Evolutionary conservation across 2,888 invertebrate species (phyloP).

Genomic region (Drosophila macrospina): DNA sequence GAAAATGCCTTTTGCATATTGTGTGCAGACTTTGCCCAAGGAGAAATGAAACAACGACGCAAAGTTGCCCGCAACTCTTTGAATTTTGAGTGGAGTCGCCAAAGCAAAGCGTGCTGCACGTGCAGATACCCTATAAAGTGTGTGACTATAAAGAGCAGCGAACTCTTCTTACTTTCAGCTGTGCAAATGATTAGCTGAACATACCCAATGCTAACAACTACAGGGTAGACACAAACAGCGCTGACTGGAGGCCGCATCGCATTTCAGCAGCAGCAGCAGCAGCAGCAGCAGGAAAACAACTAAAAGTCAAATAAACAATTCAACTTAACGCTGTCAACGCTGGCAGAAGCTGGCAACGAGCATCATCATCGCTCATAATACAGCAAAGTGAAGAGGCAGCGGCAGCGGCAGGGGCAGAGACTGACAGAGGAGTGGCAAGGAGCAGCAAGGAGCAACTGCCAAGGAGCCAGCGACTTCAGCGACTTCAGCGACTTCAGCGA

Average conservation of each 20-base stretch:
- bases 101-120: not conserved
- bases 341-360: conserved; percentile 24
- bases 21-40: conserved; percentile 16
- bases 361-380: conserved; percentile 69
- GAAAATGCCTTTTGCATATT: conserved; percentile 47
- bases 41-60: conserved; percentile 15
- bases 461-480: conserved; percentile 2
- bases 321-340: conserved; percentile 79
- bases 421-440: conserved; percentile 28
- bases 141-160: not conserved
- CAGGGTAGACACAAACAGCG: conserved; percentile 46
- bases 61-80: conserved; percentile 57
- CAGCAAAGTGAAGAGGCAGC: conserved; percentile 13
- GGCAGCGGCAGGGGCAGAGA: conserved; percentile 12
- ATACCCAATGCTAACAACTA: not conserved
- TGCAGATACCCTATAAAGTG: not conserved
- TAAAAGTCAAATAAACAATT: conserved; percentile 82
- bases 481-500: no score
- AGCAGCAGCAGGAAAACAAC: conserved; percentile 67
- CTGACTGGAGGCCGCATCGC: conserved; percentile 39
- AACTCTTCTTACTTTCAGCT: no score
- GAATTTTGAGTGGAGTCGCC: conserved; percentile 50
- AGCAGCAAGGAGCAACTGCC: conserved; percentile 4
- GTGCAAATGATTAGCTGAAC: no score
- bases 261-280: conserved; percentile 61